Base-by-base conservation (phyloP, 2,797 vertebrate species). In the Acanthurus leucopareius region DNA sequence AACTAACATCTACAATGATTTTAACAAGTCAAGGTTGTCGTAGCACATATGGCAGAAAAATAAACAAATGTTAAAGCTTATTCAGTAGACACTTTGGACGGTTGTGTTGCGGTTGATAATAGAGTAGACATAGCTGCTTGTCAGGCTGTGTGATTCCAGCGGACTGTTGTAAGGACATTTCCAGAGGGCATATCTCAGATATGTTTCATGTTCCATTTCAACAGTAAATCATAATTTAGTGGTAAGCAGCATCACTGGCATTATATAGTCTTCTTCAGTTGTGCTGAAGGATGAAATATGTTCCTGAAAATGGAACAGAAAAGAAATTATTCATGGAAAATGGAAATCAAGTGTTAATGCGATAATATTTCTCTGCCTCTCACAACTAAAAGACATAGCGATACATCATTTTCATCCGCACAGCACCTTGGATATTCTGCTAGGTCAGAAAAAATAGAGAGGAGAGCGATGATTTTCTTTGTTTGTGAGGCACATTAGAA, bases 321-420 rank as follows among this genome's bases (percentile, higher is more conserved):
- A 85, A 85, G 80, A 91, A 86, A 93, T 94, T 89, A 94, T 94
- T 94, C 91, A 93, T 86, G 73, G 87, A 56, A 90, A 93, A 92
- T 89, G 88, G 78, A 93, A 93, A 94, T 94, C 83, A 92, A 93
- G 85, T 90, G 90, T 92, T 94, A 90, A 94, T 94, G 87, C 78
- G 84, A 88, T 93, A 87, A 93, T 93, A 91, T 90, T 89, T 90
- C 87, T 88, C 90, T 81, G 84, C 82, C 85, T 89, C 85, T 89
- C 86, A 89, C 82, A 85, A 80, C 78, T 80, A 79, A 89, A 89
- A 82, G 89, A 91, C 84, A 80, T 38, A 7, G 54, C 16, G 28
- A 90, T 93, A 69, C 68, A 90, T 93, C 92, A 92, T 76, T 71
- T 52, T 81, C 81, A 77, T 83, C 59, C 19, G 20, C 47, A 10